Conservation (phyloP, 2,113 vertebrate genomes). For the Larimichthys polyactis region DNA sequence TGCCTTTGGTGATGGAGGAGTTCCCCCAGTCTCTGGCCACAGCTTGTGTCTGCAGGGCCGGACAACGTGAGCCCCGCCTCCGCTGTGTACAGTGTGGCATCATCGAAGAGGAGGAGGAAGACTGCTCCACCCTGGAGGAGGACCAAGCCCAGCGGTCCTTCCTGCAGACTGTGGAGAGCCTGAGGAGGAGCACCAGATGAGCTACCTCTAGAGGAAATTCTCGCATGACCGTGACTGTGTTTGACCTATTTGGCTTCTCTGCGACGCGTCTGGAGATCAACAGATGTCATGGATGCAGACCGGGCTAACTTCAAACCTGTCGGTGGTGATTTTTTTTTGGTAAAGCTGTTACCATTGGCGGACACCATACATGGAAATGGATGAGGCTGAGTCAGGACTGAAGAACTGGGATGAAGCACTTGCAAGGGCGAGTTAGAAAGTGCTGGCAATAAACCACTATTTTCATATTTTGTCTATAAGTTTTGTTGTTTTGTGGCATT, state of each 20-base stretch:
- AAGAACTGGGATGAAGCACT: constrained; percentile 29
- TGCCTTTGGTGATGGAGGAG: constrained; percentile 83
- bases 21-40: constrained; percentile 78
- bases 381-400: constrained; percentile 12
- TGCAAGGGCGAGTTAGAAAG: constrained; percentile 8
- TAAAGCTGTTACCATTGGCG: not conserved
- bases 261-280: constrained; percentile 21
- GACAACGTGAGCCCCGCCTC: constrained; percentile 72
- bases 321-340: constrained; percentile 36
- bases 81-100: constrained; percentile 75
- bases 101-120: constrained; percentile 79
- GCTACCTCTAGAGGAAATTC: not conserved
- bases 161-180: constrained; percentile 80
- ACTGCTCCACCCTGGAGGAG: constrained; percentile 78
- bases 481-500: constrained; percentile 16
- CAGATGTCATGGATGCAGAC: constrained; percentile 37
- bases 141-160: constrained; percentile 79
- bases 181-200: constrained; percentile 80
- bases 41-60: constrained; percentile 68
- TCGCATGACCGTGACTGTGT: not conserved
- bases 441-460: not conserved
- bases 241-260: constrained; percentile 48
- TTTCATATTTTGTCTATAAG: constrained; percentile 5
- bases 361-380: constrained; percentile 17
- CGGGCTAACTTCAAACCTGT: constrained; percentile 27